Conservation (phyloP, 2,113 vertebrate genomes). For the Corythornis vintsioides region DNA sequence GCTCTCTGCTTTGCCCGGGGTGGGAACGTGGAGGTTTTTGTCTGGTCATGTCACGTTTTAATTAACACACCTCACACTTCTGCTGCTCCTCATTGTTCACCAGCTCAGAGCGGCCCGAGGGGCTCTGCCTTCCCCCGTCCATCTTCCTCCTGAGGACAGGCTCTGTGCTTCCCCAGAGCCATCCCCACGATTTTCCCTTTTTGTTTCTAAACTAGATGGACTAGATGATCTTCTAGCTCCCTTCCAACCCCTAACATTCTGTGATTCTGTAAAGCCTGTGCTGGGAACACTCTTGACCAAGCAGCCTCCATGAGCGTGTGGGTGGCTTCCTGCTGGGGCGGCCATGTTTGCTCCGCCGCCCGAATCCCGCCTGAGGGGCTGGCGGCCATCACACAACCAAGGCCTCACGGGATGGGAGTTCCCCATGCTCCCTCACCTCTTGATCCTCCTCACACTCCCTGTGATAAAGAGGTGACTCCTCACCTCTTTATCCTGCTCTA, state of each 20-base stretch:
- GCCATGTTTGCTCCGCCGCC: not conserved
- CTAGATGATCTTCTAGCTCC: too few relatives aligned
- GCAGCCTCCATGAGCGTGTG: fast-evolving
- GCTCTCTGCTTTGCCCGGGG: not conserved
- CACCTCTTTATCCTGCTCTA: not conserved
- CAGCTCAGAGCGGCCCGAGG: fast-evolving
- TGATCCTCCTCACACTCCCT: not conserved
- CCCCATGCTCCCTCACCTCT: not conserved
- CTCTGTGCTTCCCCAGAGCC: not conserved
- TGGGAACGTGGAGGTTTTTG: fast-evolving
- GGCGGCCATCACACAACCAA: not conserved
- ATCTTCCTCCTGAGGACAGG: not conserved
- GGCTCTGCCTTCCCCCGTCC: not conserved
- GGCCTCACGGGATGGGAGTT: not conserved
- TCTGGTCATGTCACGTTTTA: not conserved
- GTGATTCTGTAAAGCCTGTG: not conserved
- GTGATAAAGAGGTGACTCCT: not conserved
- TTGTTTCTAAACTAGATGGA: not conserved
- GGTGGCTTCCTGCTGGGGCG: fast-evolving
- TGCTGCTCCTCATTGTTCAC: not conserved
- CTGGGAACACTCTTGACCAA: fast-evolving
- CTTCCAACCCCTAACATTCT: too few relatives aligned
- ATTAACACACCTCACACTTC: fast-evolving
- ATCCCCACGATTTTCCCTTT: not conserved
- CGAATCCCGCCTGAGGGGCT: not conserved